Conservation (phyloP, 2,888 invertebrate genomes). For the Fragum whitleyi region DNA sequence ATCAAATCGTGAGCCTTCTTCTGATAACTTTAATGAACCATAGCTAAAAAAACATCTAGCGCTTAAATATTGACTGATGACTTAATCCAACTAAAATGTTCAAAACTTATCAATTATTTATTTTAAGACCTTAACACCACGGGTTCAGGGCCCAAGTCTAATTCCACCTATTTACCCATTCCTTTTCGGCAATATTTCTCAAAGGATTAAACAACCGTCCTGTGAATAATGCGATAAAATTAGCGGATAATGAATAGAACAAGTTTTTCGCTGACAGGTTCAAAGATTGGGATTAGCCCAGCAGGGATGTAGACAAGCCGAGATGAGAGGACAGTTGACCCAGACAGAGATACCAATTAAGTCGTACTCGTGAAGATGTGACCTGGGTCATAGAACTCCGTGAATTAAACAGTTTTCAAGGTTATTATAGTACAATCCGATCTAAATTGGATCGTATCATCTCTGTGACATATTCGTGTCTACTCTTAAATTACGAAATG, state of each 20-base stretch:
- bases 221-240: not conserved
- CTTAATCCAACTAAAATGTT: too few species aligned
- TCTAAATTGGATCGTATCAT: not conserved
- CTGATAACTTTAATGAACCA: too few species aligned
- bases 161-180: too few species aligned
- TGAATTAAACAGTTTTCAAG: not conserved
- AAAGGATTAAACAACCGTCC: not conserved
- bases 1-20: too few species aligned
- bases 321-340: not conserved
- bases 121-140: too few species aligned
- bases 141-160: too few species aligned
- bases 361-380: not conserved
- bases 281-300: not conserved
- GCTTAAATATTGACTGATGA: too few species aligned
- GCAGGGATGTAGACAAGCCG: not conserved
- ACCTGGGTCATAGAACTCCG: not conserved
- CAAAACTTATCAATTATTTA: too few species aligned
- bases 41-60: too few species aligned
- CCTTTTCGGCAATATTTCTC: too few species aligned
- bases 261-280: not conserved
- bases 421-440: not conserved
- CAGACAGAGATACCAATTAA: not conserved
- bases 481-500: too few species aligned
- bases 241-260: not conserved
- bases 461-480: too few species aligned